Evolutionary conservation across 2,113 vertebrate genomes (phyloP), one percentile per base, ranked within the genome.

Genomic region (Varanus komodoensis): DNA sequence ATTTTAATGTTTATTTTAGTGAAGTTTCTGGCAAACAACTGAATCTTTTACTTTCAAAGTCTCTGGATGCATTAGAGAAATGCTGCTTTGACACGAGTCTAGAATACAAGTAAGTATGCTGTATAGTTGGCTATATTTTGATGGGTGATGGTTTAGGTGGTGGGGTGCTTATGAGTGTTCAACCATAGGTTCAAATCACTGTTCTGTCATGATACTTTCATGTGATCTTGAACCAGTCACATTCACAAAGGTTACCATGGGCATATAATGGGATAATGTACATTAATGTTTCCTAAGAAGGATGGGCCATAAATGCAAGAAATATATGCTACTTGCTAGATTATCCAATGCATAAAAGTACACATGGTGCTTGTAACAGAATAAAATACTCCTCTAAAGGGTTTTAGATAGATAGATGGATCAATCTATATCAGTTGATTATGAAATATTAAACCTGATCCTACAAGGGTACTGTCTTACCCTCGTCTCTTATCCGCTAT

Each of bases 61-160:
- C 97, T 23, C 93, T 99, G 82, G 96, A 98, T 64, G 91, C 93
- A 3, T 94, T 99, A 92, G 98, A 99, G 92, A 91, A 96, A 12
- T 98, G 98, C 95, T 98, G 98, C 90, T 99, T 99, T 93, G 97
- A 98, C 93, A 92, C 96, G 15, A 94, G 94, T 93, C 96, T 99
- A 94, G 99, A 99, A 87, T 97, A 98, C 96, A 99, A 98, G 99
- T 99, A 94, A 94, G 98, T 97, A 82, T 94, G 21, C 54, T 90
- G 78, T 71, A 2, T 87, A 21, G n/a, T 71, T 85, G 61, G 27
- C n/a, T 75, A 32, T 6, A 68, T 69, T 74, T 82, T 57, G 79
- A 57, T 89, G 68, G 71, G 38, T 67, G 23, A 6, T 34, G 52
- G 80, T 4, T 44, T 44, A 44, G 38, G 29, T 21, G 38, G 7